phyloP scores from a whole-genome alignment of 2,113 vertebrate species.

The Rutilus rutilus region DNA sequence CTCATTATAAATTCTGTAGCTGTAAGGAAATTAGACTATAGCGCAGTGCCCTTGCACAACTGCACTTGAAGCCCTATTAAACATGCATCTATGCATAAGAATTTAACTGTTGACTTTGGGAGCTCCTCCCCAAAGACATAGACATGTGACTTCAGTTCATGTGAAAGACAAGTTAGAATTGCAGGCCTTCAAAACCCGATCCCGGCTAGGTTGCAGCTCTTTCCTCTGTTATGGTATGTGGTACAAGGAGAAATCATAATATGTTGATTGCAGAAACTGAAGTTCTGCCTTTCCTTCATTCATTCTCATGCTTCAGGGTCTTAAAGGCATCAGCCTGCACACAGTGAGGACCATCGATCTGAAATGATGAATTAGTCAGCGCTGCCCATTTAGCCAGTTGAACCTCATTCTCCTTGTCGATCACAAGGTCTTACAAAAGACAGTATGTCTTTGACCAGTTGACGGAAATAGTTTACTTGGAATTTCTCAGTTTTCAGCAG shows the following conservation, averaged over 20 bases:
- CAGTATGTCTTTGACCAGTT: background rate
- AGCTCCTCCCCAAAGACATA: background rate
- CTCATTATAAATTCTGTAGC: slow-evolving; percentile 3
- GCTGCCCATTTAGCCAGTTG: background rate
- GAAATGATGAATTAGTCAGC: slow-evolving; percentile 1
- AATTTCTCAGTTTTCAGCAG: background rate
- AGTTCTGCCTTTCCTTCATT: background rate
- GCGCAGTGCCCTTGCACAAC: background rate
- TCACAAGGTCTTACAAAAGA: slow-evolving; percentile 12
- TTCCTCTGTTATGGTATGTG: background rate
- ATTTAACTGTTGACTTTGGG: background rate
- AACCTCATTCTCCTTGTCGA: background rate
- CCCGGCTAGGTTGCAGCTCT: background rate
- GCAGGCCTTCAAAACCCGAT: background rate
- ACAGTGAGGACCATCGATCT: background rate
- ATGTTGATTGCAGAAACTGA: background rate
- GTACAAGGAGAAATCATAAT: background rate
- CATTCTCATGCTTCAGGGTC: too few relatives aligned
- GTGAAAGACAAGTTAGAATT: background rate
- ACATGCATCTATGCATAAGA: slow-evolving; percentile 18
- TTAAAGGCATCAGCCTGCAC: background rate
- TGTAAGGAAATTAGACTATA: slow-evolving; percentile 14
- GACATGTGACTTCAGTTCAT: background rate
- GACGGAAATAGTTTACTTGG: slow-evolving; percentile 4
- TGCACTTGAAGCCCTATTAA: slow-evolving; percentile 11